Base-by-base conservation (phyloP, 1,140 invertebrate genomes). In the Drosophila nikananu region DNA sequence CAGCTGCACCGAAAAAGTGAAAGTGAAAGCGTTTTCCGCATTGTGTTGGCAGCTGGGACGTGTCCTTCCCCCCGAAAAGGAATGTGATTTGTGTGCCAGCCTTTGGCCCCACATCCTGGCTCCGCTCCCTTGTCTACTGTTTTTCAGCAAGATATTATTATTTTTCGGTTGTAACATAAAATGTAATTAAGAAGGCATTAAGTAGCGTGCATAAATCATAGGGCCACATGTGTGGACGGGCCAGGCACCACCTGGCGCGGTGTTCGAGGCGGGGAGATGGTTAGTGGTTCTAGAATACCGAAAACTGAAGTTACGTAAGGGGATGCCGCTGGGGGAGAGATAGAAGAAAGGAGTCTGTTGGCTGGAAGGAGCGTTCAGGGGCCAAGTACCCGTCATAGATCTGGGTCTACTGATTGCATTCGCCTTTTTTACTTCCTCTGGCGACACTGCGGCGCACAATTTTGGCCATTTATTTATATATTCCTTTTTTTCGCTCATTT, bases 141-240 rank as follows among this genome's bases (percentile, higher is more conserved):
- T 84, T 84, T 76, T 71, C 71, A 80, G 58, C 62, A 84, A 67
- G 67, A 80, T 71, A 72, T 83, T 71, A 62, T 76, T 72, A 80
- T 84, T 64, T 73, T 72, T 66, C 63, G 44, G 61, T 65, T 23
- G 57, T 74, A 60, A 83, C 81, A 89, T 89, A 87, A 83, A 87
- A 89, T 71, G 84, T 87, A 87, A 89, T 87, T 87, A 87, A 87
- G 84, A 87, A 87, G 84, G 73, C 86, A 87, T 87, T 89, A 87
- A 87, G 84, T 84, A 72, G 68, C 84, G 73, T 78, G 84, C 84
- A 89, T 87, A 87, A 87, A 87, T 87, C 84, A 87, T 84, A 35
- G 52, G 15, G 59, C 52, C 58, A 78, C 73, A 72, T 77, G 66
- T 77, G 73, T 65, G 42, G 25, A 55, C 58, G 55, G 62, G 30